Evolutionary conservation across 2,888 invertebrate genomes (phyloP).

Genomic region (Pharmacophagus antenor): DNA sequence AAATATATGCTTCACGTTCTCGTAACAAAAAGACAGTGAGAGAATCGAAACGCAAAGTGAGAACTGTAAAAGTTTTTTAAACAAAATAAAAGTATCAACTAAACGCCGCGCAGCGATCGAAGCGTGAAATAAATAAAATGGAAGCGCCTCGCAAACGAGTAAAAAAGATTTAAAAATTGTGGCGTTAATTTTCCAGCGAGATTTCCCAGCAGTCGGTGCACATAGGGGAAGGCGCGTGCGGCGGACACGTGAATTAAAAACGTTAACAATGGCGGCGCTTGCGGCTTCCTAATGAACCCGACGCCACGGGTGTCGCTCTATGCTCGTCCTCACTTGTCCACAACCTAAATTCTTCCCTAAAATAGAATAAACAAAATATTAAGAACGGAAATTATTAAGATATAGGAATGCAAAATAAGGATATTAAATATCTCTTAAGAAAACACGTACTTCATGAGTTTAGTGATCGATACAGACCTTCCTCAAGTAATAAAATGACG

Average conservation of each 20-base stretch:
- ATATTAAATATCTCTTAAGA: too few species aligned
- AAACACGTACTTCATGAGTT: too few species aligned
- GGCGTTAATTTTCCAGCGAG: constrained; percentile 78
- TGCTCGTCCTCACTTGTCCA: constrained; percentile 15
- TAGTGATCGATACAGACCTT: too few species aligned
- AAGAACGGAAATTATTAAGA: neutral
- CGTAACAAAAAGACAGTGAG: constrained; percentile 7
- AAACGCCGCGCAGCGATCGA: constrained; percentile 67
- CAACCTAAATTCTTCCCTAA: neutral
- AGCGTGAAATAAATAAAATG: constrained; percentile 76
- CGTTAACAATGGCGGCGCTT: constrained; percentile 73
- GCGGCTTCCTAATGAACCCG: constrained; percentile 71
- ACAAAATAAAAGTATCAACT: constrained; percentile 59
- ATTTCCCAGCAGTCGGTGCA: constrained; percentile 72
- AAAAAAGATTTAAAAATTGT: constrained; percentile 68
- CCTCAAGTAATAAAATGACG: too few species aligned
- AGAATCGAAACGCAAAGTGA: constrained; percentile 38
- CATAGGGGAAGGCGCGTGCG: constrained; percentile 60
- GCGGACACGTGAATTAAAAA: constrained; percentile 79
- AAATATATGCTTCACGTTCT: too few species aligned
- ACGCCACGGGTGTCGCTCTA: constrained; percentile 42
- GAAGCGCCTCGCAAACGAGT: constrained; percentile 65
- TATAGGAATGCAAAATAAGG: neutral
- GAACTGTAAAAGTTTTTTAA: constrained; percentile 53
- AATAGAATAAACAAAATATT: neutral